Evolutionary conservation across 2,113 vertebrate genomes (phyloP).

Genomic region (Corythornis cristatus): DNA sequence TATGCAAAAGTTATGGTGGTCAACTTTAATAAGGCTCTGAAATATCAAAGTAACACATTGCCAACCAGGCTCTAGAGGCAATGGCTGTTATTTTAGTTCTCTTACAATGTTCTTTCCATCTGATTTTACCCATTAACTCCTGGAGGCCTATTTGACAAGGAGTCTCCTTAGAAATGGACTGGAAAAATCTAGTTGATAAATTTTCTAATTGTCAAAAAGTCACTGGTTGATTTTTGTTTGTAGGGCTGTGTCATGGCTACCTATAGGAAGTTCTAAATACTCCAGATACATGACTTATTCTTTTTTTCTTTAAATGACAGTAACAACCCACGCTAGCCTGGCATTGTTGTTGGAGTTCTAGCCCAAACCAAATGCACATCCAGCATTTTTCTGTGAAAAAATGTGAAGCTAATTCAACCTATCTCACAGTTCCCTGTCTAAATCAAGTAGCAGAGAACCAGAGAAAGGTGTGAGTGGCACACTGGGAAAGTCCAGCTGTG

Average conservation of each 20-base stretch:
- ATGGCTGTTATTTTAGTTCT: neutral
- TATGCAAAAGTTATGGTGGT: neutral
- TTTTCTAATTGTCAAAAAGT: neutral
- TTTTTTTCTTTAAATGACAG: neutral
- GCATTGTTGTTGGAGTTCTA: neutral
- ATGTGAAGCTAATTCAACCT: rapidly evolving
- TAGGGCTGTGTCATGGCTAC: neutral
- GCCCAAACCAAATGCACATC: neutral
- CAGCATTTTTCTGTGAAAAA: neutral
- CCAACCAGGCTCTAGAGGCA: neutral
- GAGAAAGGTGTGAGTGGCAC: neutral
- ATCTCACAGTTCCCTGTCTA: neutral
- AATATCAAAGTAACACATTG: neutral
- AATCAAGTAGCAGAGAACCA: neutral
- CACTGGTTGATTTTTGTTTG: neutral
- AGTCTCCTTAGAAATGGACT: neutral
- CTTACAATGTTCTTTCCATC: neutral
- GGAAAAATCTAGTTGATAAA: neutral
- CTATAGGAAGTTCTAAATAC: neutral
- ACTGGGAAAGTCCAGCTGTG: neutral
- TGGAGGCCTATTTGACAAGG: neutral
- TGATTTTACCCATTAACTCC: neutral
- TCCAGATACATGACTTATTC: neutral
- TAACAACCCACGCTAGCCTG: neutral
- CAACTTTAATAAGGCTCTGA: neutral